phyloP scores from a whole-genome alignment of 2,888 invertebrate genomes.

The Pinctada fucata region DNA sequence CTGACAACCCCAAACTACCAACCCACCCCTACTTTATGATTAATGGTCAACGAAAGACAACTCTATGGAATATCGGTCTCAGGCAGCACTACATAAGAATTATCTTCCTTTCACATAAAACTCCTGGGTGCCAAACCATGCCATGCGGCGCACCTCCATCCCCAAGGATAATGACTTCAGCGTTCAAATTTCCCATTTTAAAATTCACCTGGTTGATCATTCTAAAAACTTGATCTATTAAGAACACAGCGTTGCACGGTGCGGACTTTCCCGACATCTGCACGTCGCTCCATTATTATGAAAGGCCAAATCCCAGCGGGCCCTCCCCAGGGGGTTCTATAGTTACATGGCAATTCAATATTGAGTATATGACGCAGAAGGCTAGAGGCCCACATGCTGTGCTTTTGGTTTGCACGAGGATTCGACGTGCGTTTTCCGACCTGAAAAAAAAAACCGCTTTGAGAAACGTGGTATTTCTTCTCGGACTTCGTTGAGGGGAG shows the following conservation, averaged over 20 bases:
- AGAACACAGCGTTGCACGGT: background rate
- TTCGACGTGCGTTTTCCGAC: slow-evolving; percentile 12
- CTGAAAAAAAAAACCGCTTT: background rate
- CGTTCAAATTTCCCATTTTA: background rate
- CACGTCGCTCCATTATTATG: slow-evolving; percentile 47
- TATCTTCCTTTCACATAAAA: too few relatives aligned
- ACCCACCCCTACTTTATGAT: too few relatives aligned
- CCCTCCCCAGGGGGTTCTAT: slow-evolving; percentile 60
- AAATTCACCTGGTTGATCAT: background rate
- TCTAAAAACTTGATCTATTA: background rate
- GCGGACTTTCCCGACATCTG: background rate
- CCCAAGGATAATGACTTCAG: background rate
- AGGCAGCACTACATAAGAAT: too few relatives aligned
- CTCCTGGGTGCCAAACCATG: too few relatives aligned
- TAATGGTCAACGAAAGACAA: too few relatives aligned
- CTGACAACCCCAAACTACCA: too few relatives aligned
- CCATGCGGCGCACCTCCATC: too few relatives aligned
- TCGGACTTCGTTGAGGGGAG: too few relatives aligned
- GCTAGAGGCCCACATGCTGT: slow-evolving; percentile 59
- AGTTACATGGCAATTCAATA: slow-evolving; percentile 69
- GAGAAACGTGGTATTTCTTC: too few relatives aligned
- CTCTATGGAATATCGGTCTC: too few relatives aligned
- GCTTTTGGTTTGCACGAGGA: slow-evolving; percentile 53
- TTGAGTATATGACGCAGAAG: slow-evolving; percentile 64
- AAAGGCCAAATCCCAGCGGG: slow-evolving; percentile 57